Base-by-base conservation (phyloP, 2,113 vertebrate genomes). In the Pholis gunnellus region DNA sequence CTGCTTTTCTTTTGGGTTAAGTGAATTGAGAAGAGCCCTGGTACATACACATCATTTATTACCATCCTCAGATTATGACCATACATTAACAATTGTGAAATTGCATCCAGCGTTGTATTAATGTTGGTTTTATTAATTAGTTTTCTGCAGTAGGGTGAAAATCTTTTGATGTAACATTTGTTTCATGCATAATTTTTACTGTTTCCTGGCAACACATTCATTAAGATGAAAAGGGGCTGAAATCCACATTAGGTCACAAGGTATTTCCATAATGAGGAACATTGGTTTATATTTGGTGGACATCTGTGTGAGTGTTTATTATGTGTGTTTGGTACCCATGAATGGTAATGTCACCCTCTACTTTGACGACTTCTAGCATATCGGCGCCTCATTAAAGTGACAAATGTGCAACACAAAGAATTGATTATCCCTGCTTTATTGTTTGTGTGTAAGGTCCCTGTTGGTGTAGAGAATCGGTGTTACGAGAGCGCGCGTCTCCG, bases 351-450 rank as follows among this genome's bases (percentile, higher is more conserved):
- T 68, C 13, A 2, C 27, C 50, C 46, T 74, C 6, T 29, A 81
- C 84, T 91, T 77, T 83, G 73, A 82, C 3, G 9, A 72, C 72
- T 77, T 75, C 67, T 22, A 15, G 52, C 52, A 40, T 83, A 70
- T 71, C 48, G 0, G 31, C 68, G 36, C 66, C 89, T 90, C 88
- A 91, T 92, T 93, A 92, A 92, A 88, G 81, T 89, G 88, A 91
- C 76, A 86, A 90, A 91, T 87, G 82, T 59, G 78, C 75, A 46
- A 57, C 57, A 79, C 64, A 60, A 84, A 81, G 61, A 88, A 82
- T 72, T 85, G 79, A 88, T 91, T 83, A 69, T 77, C 2, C 13
- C 44, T 57, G 82, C 74, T 75, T 77, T 85, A 52, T 70, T 87
- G 76, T 79, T 25, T 65, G 27, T 9, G 75, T 83, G 54, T 81